A percentile compares a stretch with the other conserved stretches of the same genome.
Evolutionary conservation across 30 jellyfish, hydroid and myxozoan genomes (phyloP).

Genomic region (Hydractinia symbiolongicarpus): DNA sequence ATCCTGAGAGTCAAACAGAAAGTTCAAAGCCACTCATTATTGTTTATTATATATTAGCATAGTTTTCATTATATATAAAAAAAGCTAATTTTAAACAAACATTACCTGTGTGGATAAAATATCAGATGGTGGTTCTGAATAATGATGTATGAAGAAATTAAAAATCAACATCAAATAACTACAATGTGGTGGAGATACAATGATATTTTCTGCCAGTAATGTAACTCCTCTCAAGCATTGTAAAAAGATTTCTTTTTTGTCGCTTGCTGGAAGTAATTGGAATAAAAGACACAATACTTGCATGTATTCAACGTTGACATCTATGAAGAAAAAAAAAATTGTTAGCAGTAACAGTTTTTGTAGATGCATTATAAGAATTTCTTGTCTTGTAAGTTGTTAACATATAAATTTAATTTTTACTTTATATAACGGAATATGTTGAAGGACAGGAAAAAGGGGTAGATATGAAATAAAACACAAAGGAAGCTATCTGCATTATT

Average conservation of each 20-base stretch:
- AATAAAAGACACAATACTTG: slow-evolving; percentile 54
- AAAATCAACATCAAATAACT: slow-evolving; percentile 22
- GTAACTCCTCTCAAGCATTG: slow-evolving; percentile 25
- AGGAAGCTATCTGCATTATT: too few relatives aligned
- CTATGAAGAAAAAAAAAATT: slow-evolving; percentile 22
- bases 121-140: background rate
- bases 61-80: too few relatives aligned
- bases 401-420: too few relatives aligned
- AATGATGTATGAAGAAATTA: slow-evolving; percentile 10
- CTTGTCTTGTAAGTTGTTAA: too few relatives aligned
- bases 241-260: slow-evolving; percentile 25
- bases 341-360: background rate
- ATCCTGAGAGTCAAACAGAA: too few relatives aligned
- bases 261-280: slow-evolving; percentile 37
- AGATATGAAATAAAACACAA: too few relatives aligned
- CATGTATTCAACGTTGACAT: slow-evolving; percentile 65
- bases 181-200: slow-evolving; percentile 12
- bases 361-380: too few relatives aligned
- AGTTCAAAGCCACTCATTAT: too few relatives aligned
- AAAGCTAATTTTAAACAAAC: background rate
- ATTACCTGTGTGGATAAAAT: slow-evolving; percentile 23
- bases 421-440: too few relatives aligned
- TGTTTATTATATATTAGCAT: too few relatives aligned
- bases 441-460: too few relatives aligned
- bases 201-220: background rate